These are phyloP conservation scores for Lepidotrigona ventralis DNA, from an alignment of 1,140 invertebrate species.

Conservation along the genomic window DNA sequence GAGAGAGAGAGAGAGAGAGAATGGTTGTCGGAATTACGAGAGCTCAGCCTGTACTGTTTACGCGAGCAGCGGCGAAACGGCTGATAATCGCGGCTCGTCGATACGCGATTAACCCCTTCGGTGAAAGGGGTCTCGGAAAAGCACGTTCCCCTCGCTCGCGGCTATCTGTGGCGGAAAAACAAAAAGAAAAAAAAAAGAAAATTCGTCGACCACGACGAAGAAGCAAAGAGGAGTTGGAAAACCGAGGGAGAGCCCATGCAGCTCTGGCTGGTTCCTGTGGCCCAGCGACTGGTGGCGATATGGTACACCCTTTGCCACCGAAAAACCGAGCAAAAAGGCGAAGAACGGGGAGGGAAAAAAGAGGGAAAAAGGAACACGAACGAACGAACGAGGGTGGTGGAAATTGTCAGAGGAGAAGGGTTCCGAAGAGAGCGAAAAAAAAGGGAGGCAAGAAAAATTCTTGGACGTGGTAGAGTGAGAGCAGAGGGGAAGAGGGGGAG, in stretches of 20 bases:
- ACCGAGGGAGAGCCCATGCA: neutral
- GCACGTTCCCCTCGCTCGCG: neutral
- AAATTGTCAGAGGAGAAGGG: neutral
- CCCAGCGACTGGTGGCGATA: neutral
- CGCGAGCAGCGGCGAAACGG: neutral
- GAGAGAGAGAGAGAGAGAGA: no score
- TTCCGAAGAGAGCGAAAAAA: neutral
- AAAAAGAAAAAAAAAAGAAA: neutral
- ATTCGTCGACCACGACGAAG: conserved; percentile 2
- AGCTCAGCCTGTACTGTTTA: neutral
- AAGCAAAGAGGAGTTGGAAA: neutral
- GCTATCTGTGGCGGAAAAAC: no score
- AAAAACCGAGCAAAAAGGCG: neutral
- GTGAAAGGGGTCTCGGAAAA: conserved; percentile 11
- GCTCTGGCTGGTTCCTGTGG: neutral
- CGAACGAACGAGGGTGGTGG: neutral
- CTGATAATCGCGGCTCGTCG: conserved; percentile 17
- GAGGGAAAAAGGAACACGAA: neutral
- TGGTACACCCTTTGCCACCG: neutral
- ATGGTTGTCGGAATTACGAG: neutral
- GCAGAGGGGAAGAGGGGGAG: no score
- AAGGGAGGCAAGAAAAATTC: neutral
- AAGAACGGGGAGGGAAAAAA: neutral
- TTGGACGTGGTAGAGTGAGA: neutral
- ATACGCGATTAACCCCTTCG: conserved; percentile 17